Percentiles rank a stretch among this genome's conserved stretches.
These are phyloP conservation scores for Zaprionus africanus DNA, from an alignment of 1,140 invertebrate genomes.

Conservation along the genomic window DNA sequence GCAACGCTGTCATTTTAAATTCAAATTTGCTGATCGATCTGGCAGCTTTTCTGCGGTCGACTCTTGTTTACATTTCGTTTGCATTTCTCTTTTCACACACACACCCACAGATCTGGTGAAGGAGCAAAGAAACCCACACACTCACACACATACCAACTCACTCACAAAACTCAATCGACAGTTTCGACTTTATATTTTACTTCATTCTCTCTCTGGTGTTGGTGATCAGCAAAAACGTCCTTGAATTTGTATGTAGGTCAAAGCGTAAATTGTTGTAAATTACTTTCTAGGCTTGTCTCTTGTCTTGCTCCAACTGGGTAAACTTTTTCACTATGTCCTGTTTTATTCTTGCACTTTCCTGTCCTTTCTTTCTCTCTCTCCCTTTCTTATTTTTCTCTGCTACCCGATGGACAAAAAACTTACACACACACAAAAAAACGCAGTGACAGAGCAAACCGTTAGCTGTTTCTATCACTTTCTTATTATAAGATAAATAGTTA, in stretches of 20 bases:
- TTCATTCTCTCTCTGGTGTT: constrained; percentile 40
- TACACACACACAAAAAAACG: constrained; percentile 4
- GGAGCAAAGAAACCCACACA: constrained; percentile 9
- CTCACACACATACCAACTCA: constrained; percentile 5
- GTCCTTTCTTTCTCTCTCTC: constrained; percentile 23
- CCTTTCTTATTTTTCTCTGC: constrained; percentile 20
- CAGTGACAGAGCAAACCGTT: constrained; percentile 8
- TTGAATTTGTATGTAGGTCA: constrained; percentile 18
- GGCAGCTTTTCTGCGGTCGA: neutral
- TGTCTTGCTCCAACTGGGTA: constrained; percentile 29
- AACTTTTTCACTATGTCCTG: neutral
- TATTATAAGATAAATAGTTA: constrained; percentile 22
- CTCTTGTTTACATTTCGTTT: constrained; percentile 11
- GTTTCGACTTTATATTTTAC: constrained; percentile 36
- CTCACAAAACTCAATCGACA: constrained; percentile 22
- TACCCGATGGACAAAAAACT: constrained; percentile 2
- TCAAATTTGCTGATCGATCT: neutral
- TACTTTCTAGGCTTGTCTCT: constrained; percentile 2
- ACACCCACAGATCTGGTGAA: constrained; percentile 33
- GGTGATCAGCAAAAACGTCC: constrained; percentile 33
- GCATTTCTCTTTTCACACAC: constrained; percentile 29
- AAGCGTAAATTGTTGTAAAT: constrained; percentile 16
- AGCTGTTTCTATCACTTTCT: neutral
- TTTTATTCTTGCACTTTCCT: neutral
- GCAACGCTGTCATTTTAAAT: neutral